Base-by-base conservation (phyloP, 2,888 invertebrate genomes). In the Teleogryllus oceanicus region DNA sequence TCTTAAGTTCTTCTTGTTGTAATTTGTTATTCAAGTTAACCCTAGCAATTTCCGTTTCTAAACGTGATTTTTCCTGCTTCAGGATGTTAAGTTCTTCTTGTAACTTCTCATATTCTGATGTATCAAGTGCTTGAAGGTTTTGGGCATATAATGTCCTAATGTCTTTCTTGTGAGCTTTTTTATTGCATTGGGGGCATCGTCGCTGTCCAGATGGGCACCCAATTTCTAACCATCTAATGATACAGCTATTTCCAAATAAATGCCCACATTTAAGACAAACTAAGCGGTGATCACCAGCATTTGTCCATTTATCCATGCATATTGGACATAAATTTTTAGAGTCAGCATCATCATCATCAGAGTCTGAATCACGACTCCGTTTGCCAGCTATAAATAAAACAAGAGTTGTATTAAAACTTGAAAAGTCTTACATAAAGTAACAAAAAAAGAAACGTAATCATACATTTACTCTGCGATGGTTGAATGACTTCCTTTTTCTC, bases 201-300 rank as follows among this genome's bases (percentile, higher is more conserved):
- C 91, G 90, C n/a, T 90, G 89, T 49, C 88, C 89, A 0, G 88
- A 86, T 1, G 86, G 83, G 81, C 82, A 86, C 78, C 83, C 88
- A 88, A 91, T 81, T 87, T 89, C 89, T 10, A 96, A 86, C 96
- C 96, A 96, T 62, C 92, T 89, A 79, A 90, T 88, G 12, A 96
- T 92, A 85, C 98, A 98, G 21, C 90, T 89, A 0, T 91, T 88
- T 0, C 98, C 98, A 87, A 97, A 98, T 11, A 98, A 87, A 87
- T 98, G 98, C 0, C 98, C 98, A 87, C 98, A 98, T 85, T 92
- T 93, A 12, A 98, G 87, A 0, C 95, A 92, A n/a, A 94, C 93
- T 3, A 98, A 88, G 79, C 97, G 89, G 86, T 98, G 98, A 0
- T 90, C 91, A 0, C 97, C 98, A 0, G 93, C 91, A 85, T 93